A percentile compares a stretch with the other conserved stretches of the same genome.
phyloP scores from a whole-genome alignment of 2,888 invertebrate genomes.

The Acheta domesticus region DNA sequence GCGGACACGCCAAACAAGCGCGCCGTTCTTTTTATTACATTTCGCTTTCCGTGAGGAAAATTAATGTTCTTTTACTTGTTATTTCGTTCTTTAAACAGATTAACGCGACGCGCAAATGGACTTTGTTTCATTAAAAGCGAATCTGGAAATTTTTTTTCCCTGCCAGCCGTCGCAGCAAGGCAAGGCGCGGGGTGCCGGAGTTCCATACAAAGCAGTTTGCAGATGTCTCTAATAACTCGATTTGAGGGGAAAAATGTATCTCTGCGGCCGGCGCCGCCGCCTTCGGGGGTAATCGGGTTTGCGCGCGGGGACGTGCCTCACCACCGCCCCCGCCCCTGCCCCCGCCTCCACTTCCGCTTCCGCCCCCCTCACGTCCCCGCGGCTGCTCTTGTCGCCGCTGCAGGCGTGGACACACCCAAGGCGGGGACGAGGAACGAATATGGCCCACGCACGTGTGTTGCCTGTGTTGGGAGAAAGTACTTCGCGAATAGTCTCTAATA shows the following conservation, averaged over 20 bases:
- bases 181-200: constrained; percentile 25
- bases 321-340: neutral
- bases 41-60: constrained; percentile 33
- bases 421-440: no score
- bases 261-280: neutral
- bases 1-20: constrained; percentile 19
- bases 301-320: neutral
- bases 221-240: constrained; percentile 24
- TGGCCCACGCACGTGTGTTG: no score
- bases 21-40: constrained; percentile 32
- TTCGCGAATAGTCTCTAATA: no score
- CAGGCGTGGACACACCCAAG: no score
- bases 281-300: neutral
- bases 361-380: no score
- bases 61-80: constrained; percentile 35
- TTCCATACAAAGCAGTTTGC: constrained; percentile 29
- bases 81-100: constrained; percentile 29
- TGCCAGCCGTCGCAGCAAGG: constrained; percentile 22
- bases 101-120: constrained; percentile 29
- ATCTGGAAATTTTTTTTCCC: constrained; percentile 27
- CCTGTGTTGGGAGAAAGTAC: no score
- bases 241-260: constrained; percentile 24
- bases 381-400: no score
- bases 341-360: no score
- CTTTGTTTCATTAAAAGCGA: constrained; percentile 36